These are phyloP conservation scores for Sylvia atricapilla DNA, from an alignment of 2,113 vertebrate genomes.

Conservation along the genomic window DNA sequence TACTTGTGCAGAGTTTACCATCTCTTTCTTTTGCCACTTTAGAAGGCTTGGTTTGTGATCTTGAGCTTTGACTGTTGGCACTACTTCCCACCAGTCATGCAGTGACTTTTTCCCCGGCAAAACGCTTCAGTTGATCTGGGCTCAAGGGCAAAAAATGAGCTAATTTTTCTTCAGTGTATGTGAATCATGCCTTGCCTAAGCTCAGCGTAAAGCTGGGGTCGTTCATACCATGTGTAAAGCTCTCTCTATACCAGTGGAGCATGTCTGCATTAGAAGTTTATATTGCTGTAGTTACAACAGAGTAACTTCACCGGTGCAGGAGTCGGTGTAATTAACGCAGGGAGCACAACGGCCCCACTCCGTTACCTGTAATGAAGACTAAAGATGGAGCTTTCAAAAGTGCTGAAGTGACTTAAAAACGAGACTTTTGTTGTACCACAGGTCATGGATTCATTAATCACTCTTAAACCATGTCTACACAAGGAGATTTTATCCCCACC, in stretches of 20 bases:
- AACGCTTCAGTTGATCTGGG: not conserved
- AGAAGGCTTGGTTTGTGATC: not conserved
- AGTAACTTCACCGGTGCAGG: not conserved
- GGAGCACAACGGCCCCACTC: not conserved
- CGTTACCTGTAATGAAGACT: slow-evolving; percentile 29
- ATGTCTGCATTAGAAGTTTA: not conserved
- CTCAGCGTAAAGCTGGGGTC: not conserved
- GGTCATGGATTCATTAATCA: slow-evolving; percentile 25
- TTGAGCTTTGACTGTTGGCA: not conserved
- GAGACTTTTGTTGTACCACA: fast-evolving
- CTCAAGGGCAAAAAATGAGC: not conserved
- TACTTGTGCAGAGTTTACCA: not conserved
- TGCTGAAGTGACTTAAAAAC: not conserved
- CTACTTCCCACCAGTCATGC: not conserved
- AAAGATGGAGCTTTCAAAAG: slow-evolving; percentile 41
- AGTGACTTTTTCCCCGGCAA: not conserved
- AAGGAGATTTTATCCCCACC: not conserved
- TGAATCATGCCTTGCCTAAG: not conserved
- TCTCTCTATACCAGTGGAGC: not conserved
- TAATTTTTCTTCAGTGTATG: not conserved
- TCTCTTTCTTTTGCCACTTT: not conserved
- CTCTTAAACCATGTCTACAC: not conserved
- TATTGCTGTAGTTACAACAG: slow-evolving; percentile 6
- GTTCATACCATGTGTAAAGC: not conserved
- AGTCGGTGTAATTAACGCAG: not conserved